Percentiles rank a stretch among this genome's conserved stretches.
These are phyloP conservation scores for Basileuterus tristriatus DNA, from an alignment of 2,797 vertebrate genomes.

Conservation along the genomic window DNA sequence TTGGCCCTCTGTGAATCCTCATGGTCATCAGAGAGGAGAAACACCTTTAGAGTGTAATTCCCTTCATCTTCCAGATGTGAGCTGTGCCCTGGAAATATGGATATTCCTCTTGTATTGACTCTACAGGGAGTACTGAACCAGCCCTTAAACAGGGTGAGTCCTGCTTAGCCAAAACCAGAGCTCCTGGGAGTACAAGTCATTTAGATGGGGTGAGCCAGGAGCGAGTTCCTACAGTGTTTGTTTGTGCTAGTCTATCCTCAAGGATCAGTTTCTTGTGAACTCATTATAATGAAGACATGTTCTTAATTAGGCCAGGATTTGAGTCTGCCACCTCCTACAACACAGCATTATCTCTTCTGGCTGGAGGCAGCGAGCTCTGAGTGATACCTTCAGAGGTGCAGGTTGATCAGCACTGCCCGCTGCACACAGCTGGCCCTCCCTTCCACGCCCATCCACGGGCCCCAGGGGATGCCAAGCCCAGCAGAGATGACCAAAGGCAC, in stretches of 20 bases:
- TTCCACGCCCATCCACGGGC: accelerated
- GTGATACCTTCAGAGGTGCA: background rate
- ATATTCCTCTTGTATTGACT: background rate
- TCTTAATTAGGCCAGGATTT: background rate
- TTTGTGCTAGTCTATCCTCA: background rate
- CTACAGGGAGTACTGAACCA: background rate
- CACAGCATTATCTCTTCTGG: background rate
- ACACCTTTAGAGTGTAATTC: background rate
- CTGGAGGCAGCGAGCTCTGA: background rate
- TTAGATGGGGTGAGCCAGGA: background rate
- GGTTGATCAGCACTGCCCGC: background rate
- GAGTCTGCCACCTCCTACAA: background rate
- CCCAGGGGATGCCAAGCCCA: background rate
- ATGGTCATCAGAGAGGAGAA: background rate
- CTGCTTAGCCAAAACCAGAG: background rate
- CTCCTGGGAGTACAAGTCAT: background rate
- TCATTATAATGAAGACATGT: background rate
- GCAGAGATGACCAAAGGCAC: background rate
- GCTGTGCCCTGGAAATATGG: background rate
- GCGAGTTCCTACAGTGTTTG: background rate
- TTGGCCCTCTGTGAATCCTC: background rate
- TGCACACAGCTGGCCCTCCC: background rate
- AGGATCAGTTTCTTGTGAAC: background rate
- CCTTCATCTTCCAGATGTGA: background rate
- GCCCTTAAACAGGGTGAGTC: accelerated